phyloP scores from a whole-genome alignment of 2,797 vertebrate species.

The Cryptoblepharus egeriae region DNA sequence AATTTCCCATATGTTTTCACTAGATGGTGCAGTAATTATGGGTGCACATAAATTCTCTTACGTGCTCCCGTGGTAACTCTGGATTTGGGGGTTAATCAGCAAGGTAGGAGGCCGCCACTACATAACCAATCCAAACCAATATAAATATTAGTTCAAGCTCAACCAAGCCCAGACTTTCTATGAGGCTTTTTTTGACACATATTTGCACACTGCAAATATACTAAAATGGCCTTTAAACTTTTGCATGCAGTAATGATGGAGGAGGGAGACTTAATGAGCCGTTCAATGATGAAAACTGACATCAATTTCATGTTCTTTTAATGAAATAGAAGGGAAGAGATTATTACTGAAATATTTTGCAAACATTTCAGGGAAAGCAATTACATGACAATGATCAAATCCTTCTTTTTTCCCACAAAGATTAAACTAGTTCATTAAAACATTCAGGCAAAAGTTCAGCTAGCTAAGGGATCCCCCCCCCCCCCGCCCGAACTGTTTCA shows the following conservation, averaged over 20 bases:
- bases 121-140: constrained; percentile 50
- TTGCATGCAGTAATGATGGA: constrained; percentile 69
- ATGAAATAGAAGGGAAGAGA: constrained; percentile 35
- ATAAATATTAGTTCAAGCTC: constrained; percentile 66
- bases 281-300: constrained; percentile 50
- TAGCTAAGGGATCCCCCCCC: too few relatives aligned
- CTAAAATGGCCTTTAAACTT: constrained; percentile 36
- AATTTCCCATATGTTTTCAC: too few relatives aligned
- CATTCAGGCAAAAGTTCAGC: constrained; percentile 4
- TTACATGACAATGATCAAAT: constrained; percentile 1
- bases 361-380: constrained; percentile 30
- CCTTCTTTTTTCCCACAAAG: constrained; percentile 21
- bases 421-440: constrained; percentile 30
- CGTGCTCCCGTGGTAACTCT: too few relatives aligned
- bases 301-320: constrained; percentile 28
- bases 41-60: too few relatives aligned
- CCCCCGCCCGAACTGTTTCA: neutral
- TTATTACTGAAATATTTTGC: constrained; percentile 16
- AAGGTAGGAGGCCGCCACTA: constrained; percentile 22
- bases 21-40: too few relatives aligned
- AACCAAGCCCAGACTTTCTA: constrained; percentile 41
- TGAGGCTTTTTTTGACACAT: constrained; percentile 6
- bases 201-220: constrained; percentile 2
- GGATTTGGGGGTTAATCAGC: too few relatives aligned
- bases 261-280: constrained; percentile 44